Evolutionary conservation across 35 echinoderm and acorn worm species (phyloP), one percentile per base, ranked within the genome.

Genomic region (Lytechinus variegatus): DNA sequence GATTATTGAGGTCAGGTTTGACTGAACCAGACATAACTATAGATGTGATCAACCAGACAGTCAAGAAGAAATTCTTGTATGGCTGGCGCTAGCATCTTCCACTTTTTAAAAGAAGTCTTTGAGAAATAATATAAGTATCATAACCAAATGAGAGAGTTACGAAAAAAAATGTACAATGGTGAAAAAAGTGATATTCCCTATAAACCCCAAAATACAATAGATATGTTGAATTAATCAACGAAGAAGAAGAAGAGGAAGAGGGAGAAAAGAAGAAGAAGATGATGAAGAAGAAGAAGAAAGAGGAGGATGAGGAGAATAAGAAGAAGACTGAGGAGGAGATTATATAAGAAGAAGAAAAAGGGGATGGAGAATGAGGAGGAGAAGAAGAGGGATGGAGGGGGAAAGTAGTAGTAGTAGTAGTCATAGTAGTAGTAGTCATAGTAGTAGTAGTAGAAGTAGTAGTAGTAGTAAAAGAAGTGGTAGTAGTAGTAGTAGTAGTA

Each of bases 291-390:
- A 27, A 10, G 56, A 27, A 10, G 56, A 27, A n/a, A 94, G 56
- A n/a, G 56, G 56, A 10, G 56, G 56, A 11, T 57, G 53, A 12
- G 51, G 27, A 10, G 51, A 29, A 11, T 11, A 29, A 51, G 51
- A 29, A 51, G 51, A 10, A 51, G 51, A 29, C 28, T 44, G 52
- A 52, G 56, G 92, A 52, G 56, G 92, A 52, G 56, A 54, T 11
- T 56, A 54, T 11, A 94, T 52, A 52, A 94, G 53, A 52, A 94
- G 92, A 52, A 94, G 92, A 52, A 94, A 54, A 10, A 94, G 92
- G 13, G 56, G 92, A 52, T 56, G 92, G 13, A 94, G 92, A 52
- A 94, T 53, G 10, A 94, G 92, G 13, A 94, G 92, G 12, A 94
- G 92, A 52, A 94, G 92, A 52, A 55, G 92, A 1, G 56, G 92